These are phyloP conservation scores for Lasioglossum morio DNA, from an alignment of 2,888 invertebrate species.

Conservation along the genomic window DNA sequence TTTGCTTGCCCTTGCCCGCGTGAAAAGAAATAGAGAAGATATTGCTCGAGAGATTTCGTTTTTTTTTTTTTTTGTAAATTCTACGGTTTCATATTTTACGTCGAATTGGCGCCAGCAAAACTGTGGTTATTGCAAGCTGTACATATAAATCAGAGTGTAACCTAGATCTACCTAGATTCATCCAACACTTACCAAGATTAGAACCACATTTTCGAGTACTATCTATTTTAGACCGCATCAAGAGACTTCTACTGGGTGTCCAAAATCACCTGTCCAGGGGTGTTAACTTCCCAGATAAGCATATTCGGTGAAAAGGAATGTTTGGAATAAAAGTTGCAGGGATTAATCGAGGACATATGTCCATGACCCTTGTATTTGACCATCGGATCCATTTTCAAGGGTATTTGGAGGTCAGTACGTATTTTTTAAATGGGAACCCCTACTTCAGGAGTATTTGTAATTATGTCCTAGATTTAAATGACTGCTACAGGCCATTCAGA, in stretches of 20 bases:
- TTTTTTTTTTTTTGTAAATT: neutral
- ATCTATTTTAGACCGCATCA: neutral
- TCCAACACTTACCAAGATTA: constrained; percentile 51
- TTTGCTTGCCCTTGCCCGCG: constrained; percentile 2
- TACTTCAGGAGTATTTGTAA: too few species aligned
- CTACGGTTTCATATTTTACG: constrained; percentile 32
- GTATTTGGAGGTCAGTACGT: too few species aligned
- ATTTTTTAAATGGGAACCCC: too few species aligned
- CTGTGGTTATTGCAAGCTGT: constrained; percentile 43
- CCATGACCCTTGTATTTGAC: too few species aligned
- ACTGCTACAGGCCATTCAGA: too few species aligned
- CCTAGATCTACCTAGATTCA: constrained; percentile 44
- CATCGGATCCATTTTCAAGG: too few species aligned
- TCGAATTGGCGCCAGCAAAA: constrained; percentile 38
- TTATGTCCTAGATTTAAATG: too few species aligned
- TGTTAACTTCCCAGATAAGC: too few species aligned
- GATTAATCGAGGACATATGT: too few species aligned
- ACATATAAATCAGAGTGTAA: constrained; percentile 44
- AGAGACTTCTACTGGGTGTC: neutral
- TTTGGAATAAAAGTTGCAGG: too few species aligned
- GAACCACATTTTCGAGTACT: constrained; percentile 22
- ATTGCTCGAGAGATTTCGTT: neutral
- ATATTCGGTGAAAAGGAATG: too few species aligned
- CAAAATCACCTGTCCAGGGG: too few species aligned
- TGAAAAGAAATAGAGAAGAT: constrained; percentile 23